Percentiles rank a stretch among this genome's conserved stretches.
These are phyloP conservation scores for Acanthacorydalis orientalis DNA, from an alignment of 2,888 invertebrate genomes.

Conservation along the genomic window DNA sequence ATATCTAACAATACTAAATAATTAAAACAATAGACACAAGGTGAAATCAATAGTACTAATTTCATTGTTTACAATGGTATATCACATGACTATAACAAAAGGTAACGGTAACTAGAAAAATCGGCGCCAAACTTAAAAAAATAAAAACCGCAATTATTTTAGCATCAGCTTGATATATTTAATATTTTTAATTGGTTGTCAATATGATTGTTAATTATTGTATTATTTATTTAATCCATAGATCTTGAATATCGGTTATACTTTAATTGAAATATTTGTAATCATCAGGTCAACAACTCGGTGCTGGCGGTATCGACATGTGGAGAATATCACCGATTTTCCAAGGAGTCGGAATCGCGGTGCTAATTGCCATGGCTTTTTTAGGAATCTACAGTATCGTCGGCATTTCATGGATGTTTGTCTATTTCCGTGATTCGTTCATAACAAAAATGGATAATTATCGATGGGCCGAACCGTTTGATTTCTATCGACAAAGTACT, in stretches of 20 bases:
- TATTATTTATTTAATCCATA: neutral
- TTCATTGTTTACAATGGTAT: too few species aligned
- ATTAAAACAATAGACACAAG: too few species aligned
- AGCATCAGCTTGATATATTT: too few species aligned
- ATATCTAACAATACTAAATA: too few species aligned
- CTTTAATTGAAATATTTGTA: too few species aligned
- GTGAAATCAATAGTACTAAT: too few species aligned
- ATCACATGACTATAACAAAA: too few species aligned
- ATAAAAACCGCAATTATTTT: too few species aligned
- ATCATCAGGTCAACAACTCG: slow-evolving; percentile 69
- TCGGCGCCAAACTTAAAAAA: too few species aligned
- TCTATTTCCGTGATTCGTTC: slow-evolving; percentile 76
- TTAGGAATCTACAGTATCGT: slow-evolving; percentile 77
- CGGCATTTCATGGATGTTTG: slow-evolving; percentile 81
- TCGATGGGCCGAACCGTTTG: slow-evolving; percentile 66
- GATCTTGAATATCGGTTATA: neutral
- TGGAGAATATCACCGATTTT: slow-evolving; percentile 87
- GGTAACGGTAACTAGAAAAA: too few species aligned
- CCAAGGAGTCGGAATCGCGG: slow-evolving; percentile 73
- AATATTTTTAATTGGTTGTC: too few species aligned
- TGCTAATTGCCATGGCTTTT: slow-evolving; percentile 61
- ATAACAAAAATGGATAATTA: slow-evolving; percentile 62
- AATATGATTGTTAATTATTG: too few species aligned
- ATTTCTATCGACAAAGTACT: slow-evolving; percentile 38
- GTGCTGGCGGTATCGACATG: slow-evolving; percentile 78